A percentile compares a stretch with the other conserved stretches of the same genome.
phyloP scores from a whole-genome alignment of 2,113 vertebrate species.

The Lophius piscatorius region DNA sequence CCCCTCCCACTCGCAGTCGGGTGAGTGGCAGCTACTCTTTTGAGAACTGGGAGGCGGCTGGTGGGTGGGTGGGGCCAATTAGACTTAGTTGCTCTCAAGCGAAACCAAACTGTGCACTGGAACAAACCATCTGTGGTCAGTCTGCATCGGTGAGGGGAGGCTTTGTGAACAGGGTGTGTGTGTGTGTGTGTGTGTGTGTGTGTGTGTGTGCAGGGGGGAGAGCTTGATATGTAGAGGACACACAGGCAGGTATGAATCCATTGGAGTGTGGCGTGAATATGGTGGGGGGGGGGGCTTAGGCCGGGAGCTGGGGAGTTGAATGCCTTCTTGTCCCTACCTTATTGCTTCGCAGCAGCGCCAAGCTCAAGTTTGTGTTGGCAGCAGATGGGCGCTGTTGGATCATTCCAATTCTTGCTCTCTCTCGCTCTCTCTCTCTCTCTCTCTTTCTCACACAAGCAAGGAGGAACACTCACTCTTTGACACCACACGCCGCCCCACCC shows the following conservation, averaged over 20 bases:
- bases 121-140: not conserved
- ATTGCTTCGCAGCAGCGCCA: slow-evolving; percentile 63
- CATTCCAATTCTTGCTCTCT: slow-evolving; percentile 54
- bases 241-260: slow-evolving; percentile 18
- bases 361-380: slow-evolving; percentile 77
- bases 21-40: slow-evolving; percentile 36
- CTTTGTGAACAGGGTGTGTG: not conserved
- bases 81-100: slow-evolving; percentile 17
- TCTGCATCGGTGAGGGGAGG: not conserved
- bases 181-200: no score
- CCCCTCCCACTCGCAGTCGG: slow-evolving; percentile 25
- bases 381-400: slow-evolving; percentile 25
- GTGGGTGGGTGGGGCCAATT: slow-evolving; percentile 38
- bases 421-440: slow-evolving; percentile 17
- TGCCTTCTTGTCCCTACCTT: slow-evolving; percentile 55
- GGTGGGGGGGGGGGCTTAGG: not conserved
- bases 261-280: slow-evolving; percentile 36
- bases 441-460: not conserved
- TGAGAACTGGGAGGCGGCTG: slow-evolving; percentile 37
- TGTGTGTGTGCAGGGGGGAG: not conserved
- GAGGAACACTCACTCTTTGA: slow-evolving; percentile 6
- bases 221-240: slow-evolving; percentile 18
- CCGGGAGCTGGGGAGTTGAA: slow-evolving; percentile 42
- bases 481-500: slow-evolving; percentile 21
- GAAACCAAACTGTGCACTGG: slow-evolving; percentile 14